Evolutionary conservation across 2,888 invertebrate genomes (phyloP).

Genomic region (Platerodrilus igneus): DNA sequence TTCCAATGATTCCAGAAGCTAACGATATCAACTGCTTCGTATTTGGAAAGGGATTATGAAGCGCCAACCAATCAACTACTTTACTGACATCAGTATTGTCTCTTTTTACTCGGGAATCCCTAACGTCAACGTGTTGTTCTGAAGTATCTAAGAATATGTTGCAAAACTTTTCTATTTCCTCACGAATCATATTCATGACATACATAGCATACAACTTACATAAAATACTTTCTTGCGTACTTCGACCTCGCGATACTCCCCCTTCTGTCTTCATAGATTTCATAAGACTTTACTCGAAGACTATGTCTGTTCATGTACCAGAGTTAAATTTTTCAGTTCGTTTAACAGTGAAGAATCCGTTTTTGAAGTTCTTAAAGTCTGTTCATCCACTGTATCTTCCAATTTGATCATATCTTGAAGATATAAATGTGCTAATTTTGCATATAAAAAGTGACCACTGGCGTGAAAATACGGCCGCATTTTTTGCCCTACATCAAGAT

Average conservation of each 20-base stretch:
- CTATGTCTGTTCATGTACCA: conserved; percentile 34
- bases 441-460: no score
- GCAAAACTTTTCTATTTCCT: conserved; percentile 12
- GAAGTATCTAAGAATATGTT: conserved; percentile 8
- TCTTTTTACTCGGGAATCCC: conserved; percentile 11
- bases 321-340: conserved; percentile 26
- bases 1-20: no score
- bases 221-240: conserved; percentile 8
- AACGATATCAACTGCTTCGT: conserved; percentile 1
- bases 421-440: no score
- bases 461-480: no score
- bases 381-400: no score
- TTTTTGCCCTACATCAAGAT: no score
- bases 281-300: conserved; percentile 30
- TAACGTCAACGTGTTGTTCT: conserved; percentile 14
- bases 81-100: conserved; percentile 12
- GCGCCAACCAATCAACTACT: conserved; percentile 1
- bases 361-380: no score
- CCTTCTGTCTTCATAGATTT: conserved; percentile 3
- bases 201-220: no score
- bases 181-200: conserved; percentile 1
- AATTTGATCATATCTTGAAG: no score
- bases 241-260: conserved; percentile 6
- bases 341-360: conserved; percentile 13
- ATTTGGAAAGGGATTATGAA: conserved; percentile 4